phyloP scores from a whole-genome alignment of 64 coral and sea anemone genomes.

The Porites australiensis region DNA sequence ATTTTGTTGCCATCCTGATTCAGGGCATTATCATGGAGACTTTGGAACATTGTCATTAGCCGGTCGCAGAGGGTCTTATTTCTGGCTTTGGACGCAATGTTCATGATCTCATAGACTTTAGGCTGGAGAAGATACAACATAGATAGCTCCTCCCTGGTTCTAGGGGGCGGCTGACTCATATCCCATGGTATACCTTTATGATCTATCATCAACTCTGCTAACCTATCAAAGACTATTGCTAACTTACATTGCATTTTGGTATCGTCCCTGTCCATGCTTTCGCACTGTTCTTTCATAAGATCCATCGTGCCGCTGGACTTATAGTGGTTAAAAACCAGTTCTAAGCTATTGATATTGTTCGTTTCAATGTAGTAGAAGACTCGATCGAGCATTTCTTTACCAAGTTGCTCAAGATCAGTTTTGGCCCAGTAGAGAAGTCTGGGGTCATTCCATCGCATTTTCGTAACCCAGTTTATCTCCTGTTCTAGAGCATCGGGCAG shows the following conservation, averaged over 20 bases:
- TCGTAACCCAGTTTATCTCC: conserved; percentile 44
- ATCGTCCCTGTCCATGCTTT: conserved; percentile 2
- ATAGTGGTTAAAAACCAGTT: conserved; percentile 39
- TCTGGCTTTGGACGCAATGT: conserved; percentile 35
- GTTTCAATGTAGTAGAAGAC: conserved; percentile 44
- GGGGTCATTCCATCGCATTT: conserved; percentile 66
- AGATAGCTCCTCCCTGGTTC: conserved; percentile 46
- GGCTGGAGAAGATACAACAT: conserved; percentile 57
- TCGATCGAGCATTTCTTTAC: conserved; percentile 37
- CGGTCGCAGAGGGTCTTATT: conserved; percentile 36
- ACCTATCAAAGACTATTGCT: conserved; percentile 67
- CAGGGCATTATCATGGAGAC: conserved; percentile 41
- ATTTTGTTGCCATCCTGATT: conserved; percentile 25
- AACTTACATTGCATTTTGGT: conserved; percentile 46
- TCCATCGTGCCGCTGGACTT: conserved; percentile 13
- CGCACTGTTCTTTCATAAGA: conserved; percentile 42
- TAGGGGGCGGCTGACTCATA: conserved; percentile 12
- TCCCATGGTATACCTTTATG: conserved; percentile 39
- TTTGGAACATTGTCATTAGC: conserved; percentile 59
- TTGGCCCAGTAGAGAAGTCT: conserved; percentile 47
- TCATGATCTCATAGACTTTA: conserved; percentile 44
- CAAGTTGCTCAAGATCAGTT: conserved; percentile 40
- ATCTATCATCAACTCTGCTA: conserved; percentile 50
- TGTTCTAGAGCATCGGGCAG: background rate
- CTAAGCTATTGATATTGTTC: conserved; percentile 42